A percentile compares a stretch with the other conserved stretches of the same genome.
These are phyloP conservation scores for Hymenopus coronatus DNA, from an alignment of 2,888 invertebrate genomes.

Conservation along the genomic window DNA sequence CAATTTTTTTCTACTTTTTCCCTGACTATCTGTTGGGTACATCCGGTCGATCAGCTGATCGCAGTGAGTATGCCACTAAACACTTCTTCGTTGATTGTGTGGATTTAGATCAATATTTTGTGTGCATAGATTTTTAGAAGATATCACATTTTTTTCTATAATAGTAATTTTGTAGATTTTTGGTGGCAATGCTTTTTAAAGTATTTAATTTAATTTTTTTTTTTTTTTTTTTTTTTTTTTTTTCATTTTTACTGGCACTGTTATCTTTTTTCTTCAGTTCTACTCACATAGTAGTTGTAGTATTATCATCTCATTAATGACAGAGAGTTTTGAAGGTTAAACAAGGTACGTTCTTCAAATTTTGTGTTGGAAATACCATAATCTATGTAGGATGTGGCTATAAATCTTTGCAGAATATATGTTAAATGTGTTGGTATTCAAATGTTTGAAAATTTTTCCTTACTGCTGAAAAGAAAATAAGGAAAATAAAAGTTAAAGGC, in stretches of 20 bases:
- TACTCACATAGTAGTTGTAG: conserved; percentile 14
- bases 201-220: conserved; percentile 44
- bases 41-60: conserved; percentile 65
- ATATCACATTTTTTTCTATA: conserved; percentile 37
- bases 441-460: conserved; percentile 48
- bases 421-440: conserved; percentile 65
- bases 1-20: conserved; percentile 55
- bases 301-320: conserved; percentile 15
- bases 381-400: conserved; percentile 18
- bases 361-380: conserved; percentile 9
- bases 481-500: not conserved
- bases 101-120: conserved; percentile 20
- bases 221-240: conserved; percentile 46
- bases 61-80: conserved; percentile 60
- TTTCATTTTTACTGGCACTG: conserved; percentile 40
- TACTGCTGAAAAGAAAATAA: conserved; percentile 36
- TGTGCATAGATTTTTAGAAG: conserved; percentile 22
- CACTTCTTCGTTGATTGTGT: conserved; percentile 29
- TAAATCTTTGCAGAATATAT: not conserved
- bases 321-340: not conserved
- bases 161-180: conserved; percentile 32
- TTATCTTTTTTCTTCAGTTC: conserved; percentile 11
- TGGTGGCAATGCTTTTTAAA: conserved; percentile 27
- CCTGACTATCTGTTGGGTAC: conserved; percentile 66
- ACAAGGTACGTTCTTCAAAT: conserved; percentile 13